Evolutionary conservation across 2,888 invertebrate species (phyloP), one percentile per base, ranked within the genome.

Genomic region (Caenorhabditis sp.): DNA sequence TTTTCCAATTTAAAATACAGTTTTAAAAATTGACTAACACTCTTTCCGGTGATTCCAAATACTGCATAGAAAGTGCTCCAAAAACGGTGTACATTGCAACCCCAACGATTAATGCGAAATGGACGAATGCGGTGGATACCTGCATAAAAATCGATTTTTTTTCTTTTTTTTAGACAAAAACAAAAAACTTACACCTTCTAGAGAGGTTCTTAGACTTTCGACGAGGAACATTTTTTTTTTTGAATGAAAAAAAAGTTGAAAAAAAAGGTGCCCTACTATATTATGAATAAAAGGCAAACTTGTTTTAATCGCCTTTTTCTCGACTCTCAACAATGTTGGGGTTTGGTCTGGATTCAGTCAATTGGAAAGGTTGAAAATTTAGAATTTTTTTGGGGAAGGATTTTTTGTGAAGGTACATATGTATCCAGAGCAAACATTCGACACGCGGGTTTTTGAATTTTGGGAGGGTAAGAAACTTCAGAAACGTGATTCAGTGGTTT

Each of bases 61-160:
- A 78, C 64, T 80, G 79, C 78, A 85, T 85, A 25, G 81, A 78
- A 59, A 83, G 56, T 27, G 85, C 85, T 8, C 85, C 85, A 25
- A 82, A 78, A 0, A 85, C 56, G 26, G 83, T 84, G 64, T 85
- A 85, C 25, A 78, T 69, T 23, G 80, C 70, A 7, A 85, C 85
- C 20, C 82, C 79, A 17, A 75, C 61, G 20, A 84, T 76, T 54
- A 85, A 70, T 43, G 82, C 76, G n/a, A 83, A 62, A 59, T 85
- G 85, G 31, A 85, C 76, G 50, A 82, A 77, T 50, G 83, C 67
- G 1, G 85, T 85, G 1, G 83, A 82, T n/a, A 80, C 84, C 85
- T 84, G 64, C 59, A 80, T 66, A n/a, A 38, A n/a, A 4, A 53
- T 10, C 27, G 4, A 23, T 26, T 57, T 26, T 14, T 12, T 26